Conservation (phyloP, 2,797 vertebrate species). For the Capromys pilorides region DNA sequence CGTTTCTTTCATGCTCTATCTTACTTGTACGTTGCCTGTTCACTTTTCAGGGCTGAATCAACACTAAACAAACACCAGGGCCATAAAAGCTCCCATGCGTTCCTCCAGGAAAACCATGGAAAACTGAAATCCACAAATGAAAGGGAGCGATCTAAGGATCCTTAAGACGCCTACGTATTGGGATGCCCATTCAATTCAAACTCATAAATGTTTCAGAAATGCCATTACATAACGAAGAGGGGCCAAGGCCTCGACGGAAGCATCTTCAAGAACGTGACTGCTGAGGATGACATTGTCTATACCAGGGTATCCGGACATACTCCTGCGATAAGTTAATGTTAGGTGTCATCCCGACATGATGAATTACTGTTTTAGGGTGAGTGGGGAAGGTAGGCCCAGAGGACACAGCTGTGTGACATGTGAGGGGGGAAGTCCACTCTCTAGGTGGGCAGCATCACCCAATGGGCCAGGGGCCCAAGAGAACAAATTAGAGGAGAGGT, state of each 20-base stretch:
- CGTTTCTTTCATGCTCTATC: not conserved
- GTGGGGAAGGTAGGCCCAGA: not conserved
- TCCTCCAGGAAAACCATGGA: conserved; percentile 13
- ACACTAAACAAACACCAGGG: not conserved
- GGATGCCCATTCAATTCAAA: conserved; percentile 18
- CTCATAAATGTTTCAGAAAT: conserved; percentile 43
- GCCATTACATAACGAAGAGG: not conserved
- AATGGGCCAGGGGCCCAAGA: not conserved
- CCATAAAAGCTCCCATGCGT: not conserved
- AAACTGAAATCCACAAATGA: conserved; percentile 24
- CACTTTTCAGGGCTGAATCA: not conserved
- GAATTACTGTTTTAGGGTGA: not conserved
- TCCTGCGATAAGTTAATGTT: not conserved
- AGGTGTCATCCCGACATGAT: not conserved
- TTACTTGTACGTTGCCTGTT: not conserved
- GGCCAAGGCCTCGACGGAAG: conserved; percentile 25
- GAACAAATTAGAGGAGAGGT: not conserved
- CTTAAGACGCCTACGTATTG: conserved; percentile 39
- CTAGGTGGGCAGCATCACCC: not conserved
- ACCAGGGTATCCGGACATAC: not conserved
- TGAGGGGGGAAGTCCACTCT: not conserved
- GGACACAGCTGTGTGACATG: not conserved
- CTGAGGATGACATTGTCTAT: not conserved
- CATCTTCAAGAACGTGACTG: conserved; percentile 37
- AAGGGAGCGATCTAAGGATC: not conserved